Percentiles rank a stretch among this genome's conserved stretches.
Evolutionary conservation across 2,797 vertebrate genomes (phyloP).

Genomic region (Gymnothorax reevesii): DNA sequence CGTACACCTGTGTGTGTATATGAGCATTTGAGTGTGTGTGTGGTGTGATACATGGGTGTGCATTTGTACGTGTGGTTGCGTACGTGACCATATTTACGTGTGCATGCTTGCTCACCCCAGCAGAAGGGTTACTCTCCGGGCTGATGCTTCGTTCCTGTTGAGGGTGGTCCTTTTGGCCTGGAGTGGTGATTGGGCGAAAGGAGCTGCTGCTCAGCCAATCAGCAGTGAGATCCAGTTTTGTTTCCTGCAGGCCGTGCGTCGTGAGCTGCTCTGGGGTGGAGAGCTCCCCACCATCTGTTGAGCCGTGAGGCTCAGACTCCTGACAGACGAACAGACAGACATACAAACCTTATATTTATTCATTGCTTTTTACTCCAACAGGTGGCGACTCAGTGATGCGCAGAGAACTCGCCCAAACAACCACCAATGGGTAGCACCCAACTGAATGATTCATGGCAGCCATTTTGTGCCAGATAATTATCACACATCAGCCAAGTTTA

Average conservation of each 20-base stretch:
- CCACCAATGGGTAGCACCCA: no score
- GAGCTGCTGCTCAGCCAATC: not conserved
- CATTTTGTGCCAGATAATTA: no score
- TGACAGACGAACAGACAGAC: slow-evolving; percentile 19
- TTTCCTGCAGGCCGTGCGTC: slow-evolving; percentile 42
- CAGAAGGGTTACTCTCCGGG: slow-evolving; percentile 58
- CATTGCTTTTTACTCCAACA: no score
- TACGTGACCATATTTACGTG: not conserved
- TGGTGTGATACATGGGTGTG: not conserved
- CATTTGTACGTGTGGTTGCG: not conserved
- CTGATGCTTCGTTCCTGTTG: slow-evolving; percentile 47
- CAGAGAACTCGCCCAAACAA: no score
- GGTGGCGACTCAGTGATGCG: no score
- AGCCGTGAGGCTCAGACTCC: slow-evolving; percentile 49
- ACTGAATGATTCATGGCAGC: no score
- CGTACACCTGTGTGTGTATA: not conserved
- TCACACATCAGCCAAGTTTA: no score
- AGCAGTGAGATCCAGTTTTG: slow-evolving; percentile 28
- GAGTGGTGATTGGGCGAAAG: slow-evolving; percentile 54
- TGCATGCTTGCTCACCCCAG: slow-evolving; percentile 62
- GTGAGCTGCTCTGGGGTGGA: not conserved
- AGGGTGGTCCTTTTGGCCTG: slow-evolving; percentile 44
- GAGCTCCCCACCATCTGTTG: slow-evolving; percentile 25
- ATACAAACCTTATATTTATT: no score
- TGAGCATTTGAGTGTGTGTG: not conserved